Conservation (phyloP, 2,113 vertebrate genomes). For the Rafetus swinhoei region DNA sequence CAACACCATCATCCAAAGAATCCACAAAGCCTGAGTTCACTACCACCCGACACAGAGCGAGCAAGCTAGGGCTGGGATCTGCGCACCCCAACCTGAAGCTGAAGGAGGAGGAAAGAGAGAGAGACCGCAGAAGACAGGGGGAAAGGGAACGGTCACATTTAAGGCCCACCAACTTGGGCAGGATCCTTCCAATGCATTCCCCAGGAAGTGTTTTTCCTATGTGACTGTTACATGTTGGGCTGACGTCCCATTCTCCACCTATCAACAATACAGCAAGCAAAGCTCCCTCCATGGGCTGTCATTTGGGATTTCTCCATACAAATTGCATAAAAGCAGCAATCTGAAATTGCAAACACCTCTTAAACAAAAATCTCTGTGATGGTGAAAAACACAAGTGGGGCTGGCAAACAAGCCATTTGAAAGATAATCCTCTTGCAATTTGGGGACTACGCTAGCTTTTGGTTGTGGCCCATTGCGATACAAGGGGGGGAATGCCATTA, state of each 20-base stretch:
- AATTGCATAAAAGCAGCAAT: conserved; percentile 64
- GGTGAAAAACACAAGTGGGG: conserved; percentile 34
- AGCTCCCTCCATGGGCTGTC: conserved; percentile 3
- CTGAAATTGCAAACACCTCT: conserved; percentile 65
- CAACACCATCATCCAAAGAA: not conserved
- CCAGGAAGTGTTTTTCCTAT: accelerated
- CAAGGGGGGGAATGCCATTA: not conserved
- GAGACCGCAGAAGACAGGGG: not conserved
- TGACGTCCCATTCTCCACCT: not conserved
- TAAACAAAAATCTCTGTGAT: conserved; percentile 51
- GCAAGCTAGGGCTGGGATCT: not conserved
- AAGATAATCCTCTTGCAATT: conserved; percentile 47
- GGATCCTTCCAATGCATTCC: not conserved
- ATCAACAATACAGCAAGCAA: not conserved
- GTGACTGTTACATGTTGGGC: accelerated
- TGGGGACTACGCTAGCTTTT: not conserved
- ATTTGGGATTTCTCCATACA: conserved; percentile 56
- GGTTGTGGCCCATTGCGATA: conserved; percentile 9
- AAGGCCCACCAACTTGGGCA: not conserved
- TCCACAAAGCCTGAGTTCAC: not conserved
- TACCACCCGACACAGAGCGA: not conserved
- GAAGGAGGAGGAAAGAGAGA: not conserved
- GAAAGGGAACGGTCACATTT: not conserved
- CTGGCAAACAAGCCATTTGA: conserved; percentile 59
- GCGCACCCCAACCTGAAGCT: not conserved